phyloP scores from a whole-genome alignment of 2,797 vertebrate species.

The Channa striata region DNA sequence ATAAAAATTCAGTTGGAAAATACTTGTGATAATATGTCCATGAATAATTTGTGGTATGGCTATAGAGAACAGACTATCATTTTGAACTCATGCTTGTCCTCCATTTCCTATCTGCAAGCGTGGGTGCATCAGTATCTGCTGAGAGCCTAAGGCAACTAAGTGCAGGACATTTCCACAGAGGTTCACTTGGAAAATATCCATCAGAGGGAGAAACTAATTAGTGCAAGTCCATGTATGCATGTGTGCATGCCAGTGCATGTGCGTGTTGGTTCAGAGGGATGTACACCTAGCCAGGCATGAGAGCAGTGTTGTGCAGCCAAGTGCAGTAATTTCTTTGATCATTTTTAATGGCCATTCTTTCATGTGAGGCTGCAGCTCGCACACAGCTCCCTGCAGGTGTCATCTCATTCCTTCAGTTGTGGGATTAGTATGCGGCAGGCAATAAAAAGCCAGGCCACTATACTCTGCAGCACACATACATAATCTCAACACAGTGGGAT shows the following conservation, averaged over 20 bases:
- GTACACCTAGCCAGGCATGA: slow-evolving; percentile 79
- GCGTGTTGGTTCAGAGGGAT: slow-evolving; percentile 65
- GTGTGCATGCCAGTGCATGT: slow-evolving; percentile 41
- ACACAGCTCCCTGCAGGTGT: slow-evolving; percentile 85
- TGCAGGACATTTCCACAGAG: slow-evolving; percentile 81
- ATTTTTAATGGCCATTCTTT: slow-evolving; percentile 85
- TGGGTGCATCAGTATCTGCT: slow-evolving; percentile 73
- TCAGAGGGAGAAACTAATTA: slow-evolving; percentile 83
- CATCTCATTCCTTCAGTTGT: slow-evolving; percentile 84
- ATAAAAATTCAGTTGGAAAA: slow-evolving; percentile 57
- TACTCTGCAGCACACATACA: slow-evolving; percentile 82
- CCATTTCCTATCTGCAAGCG: slow-evolving; percentile 79
- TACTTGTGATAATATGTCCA: slow-evolving; percentile 64
- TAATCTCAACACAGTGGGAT: slow-evolving; percentile 85
- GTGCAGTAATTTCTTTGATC: slow-evolving; percentile 87
- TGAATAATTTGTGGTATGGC: slow-evolving; percentile 77
- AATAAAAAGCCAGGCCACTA: slow-evolving; percentile 86
- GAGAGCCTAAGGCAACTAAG: slow-evolving; percentile 80
- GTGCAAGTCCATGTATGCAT: slow-evolving; percentile 57
- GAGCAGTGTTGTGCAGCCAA: slow-evolving; percentile 81
- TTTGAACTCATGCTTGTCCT: slow-evolving; percentile 75
- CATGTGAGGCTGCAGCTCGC: slow-evolving; percentile 81
- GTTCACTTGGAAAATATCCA: slow-evolving; percentile 82
- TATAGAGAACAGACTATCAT: slow-evolving; percentile 72
- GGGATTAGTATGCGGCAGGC: slow-evolving; percentile 86